Base-by-base conservation (phyloP, 2,113 vertebrate genomes). In the Corythoichthys intestinalis region DNA sequence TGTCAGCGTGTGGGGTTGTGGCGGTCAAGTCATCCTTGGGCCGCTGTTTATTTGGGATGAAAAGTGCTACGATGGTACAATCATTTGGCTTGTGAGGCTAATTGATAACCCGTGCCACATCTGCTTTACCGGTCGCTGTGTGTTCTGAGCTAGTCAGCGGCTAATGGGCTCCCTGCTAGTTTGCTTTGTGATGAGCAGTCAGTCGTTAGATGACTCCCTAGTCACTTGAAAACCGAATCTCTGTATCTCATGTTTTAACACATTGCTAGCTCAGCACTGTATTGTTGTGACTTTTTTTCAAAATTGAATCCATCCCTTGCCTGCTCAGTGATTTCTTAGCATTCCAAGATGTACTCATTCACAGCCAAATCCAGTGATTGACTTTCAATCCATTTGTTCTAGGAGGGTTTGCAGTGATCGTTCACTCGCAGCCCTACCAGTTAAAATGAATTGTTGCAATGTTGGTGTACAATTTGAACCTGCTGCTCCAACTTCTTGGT, bases 71-170 rank as follows among this genome's bases (percentile, higher is more conserved):
- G 3, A 6, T 41, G 39, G 2, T 50, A n/a, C n/a, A 14, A 20
- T 28, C 11, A 28, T 63, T 47, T 17, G 56, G 37, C 13, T 6
- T 58, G 20, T 39, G 11, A 63, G 39, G 44, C 12, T 11, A 46
- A 44, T 46, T 9, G 12, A 37, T 37, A 34, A 34, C 34, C 34
- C 34, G 12, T 58, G 0, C 14, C 20, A 12, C 13, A 48, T 52
- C 20, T 41, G 57, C 79, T 84, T 71, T 79, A 82, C 77, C 78
- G 75, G 74, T 67, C 76, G 79, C 77, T 67, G 73, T 78, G 70
- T 74, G 72, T 75, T 68, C 71, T 73, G 76, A 48, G 69, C 54
- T 76, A 81, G 73, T 70, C 6, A 34, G n/a, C 3, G 54, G 77
- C 74, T 65, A 82, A 74, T 74, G 68, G 28, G 41, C 20, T 71